Conservation (phyloP, 1,140 invertebrate genomes). For the Bombus terrestris region DNA sequence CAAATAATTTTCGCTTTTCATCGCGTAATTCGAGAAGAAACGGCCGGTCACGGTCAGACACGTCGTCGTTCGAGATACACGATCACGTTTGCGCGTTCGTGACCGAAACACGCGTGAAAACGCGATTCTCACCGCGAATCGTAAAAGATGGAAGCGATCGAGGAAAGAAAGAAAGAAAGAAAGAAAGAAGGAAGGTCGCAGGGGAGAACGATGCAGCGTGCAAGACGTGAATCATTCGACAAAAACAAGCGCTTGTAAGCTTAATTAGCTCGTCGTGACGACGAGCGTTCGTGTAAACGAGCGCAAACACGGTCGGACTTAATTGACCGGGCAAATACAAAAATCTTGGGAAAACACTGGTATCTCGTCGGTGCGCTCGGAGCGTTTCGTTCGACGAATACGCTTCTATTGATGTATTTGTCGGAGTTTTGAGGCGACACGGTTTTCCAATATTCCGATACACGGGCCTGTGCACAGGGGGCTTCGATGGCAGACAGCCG, state of each 20-base stretch:
- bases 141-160: background rate
- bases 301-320: slow-evolving; percentile 7
- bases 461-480: background rate
- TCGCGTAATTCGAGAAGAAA: background rate
- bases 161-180: background rate
- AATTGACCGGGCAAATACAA: slow-evolving; percentile 28
- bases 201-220: background rate
- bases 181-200: no score
- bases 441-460: slow-evolving; percentile 4
- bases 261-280: slow-evolving; percentile 47
- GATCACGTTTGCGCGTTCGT: slow-evolving; percentile 12
- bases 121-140: background rate
- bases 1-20: slow-evolving; percentile 27
- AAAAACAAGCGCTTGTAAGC: slow-evolving; percentile 17
- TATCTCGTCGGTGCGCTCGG: background rate
- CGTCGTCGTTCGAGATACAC: background rate
- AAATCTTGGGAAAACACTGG: slow-evolving; percentile 20
- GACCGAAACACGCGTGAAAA: slow-evolving; percentile 23
- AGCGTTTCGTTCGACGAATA: background rate
- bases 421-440: background rate
- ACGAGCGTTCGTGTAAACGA: slow-evolving; percentile 38
- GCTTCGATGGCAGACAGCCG: background rate
- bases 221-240: slow-evolving; percentile 22
- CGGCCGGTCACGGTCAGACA: no score
- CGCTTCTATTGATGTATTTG: background rate